Conservation (phyloP, 1,140 invertebrate species). For the Pomacea maculata region DNA sequence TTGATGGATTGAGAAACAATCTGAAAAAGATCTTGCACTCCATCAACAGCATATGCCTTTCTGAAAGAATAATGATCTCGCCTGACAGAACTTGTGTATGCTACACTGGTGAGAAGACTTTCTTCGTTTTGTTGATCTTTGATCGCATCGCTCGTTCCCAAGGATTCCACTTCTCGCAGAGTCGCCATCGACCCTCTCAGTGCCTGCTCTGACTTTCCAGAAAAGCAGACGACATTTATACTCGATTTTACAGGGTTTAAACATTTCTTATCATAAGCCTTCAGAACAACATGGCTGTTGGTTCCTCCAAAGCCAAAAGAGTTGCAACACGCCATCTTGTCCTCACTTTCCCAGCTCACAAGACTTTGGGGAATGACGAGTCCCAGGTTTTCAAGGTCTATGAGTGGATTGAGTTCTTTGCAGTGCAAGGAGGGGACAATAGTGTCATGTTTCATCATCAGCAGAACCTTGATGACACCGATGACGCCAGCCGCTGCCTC, state of each 20-base stretch:
- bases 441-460: constrained; percentile 53
- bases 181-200: neutral
- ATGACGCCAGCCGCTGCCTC: constrained; percentile 24
- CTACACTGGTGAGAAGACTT: constrained; percentile 25
- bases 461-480: constrained; percentile 37
- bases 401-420: constrained; percentile 41
- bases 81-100: constrained; percentile 36
- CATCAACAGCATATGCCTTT: constrained; percentile 21
- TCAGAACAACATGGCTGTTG: constrained; percentile 48
- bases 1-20: neutral
- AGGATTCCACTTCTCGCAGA: neutral
- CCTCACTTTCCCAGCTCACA: constrained; percentile 56
- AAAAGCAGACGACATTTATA: constrained; percentile 9
- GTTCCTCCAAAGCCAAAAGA: constrained; percentile 58
- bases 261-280: constrained; percentile 17
- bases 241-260: constrained; percentile 31
- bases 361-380: constrained; percentile 37
- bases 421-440: constrained; percentile 45
- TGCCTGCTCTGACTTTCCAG: constrained; percentile 15
- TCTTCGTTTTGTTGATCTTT: neutral
- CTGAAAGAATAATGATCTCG: constrained; percentile 35
- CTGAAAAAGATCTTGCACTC: constrained; percentile 20
- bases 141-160: constrained; percentile 9
- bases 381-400: constrained; percentile 35
- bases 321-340: constrained; percentile 40